Evolutionary conservation across 2,888 invertebrate genomes (phyloP), one percentile per base, ranked within the genome.

Genomic region (Leptogaster cylindrica): DNA sequence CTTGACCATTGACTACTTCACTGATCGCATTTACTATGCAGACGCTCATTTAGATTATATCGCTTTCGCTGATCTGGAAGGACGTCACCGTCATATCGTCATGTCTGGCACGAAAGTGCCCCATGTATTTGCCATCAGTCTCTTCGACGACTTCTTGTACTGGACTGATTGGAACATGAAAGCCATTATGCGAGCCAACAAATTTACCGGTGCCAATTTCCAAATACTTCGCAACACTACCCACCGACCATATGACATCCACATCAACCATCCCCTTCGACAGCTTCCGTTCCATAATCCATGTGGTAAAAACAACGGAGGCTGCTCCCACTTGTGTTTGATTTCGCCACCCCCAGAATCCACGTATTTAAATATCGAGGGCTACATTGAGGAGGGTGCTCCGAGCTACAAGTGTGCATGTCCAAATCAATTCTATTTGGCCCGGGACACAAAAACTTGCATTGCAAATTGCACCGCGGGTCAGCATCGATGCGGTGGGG

Each of bases 101-200:
- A 77, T 96, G 2, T 89, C 90, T 0, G 94, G 94, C 0, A 80
- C 84, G 2, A 83, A 87, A 51, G 96, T 97, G 0, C 97, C 98
- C 0, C 98, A 99, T 78, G 95, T 97, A 0, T 99, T 97, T 75
- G 97, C 97, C 0, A 83, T 99, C 46, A 89, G 92, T 7, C 85
- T 97, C 0, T 97, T 99, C 78, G 98, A 97, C 76, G 96, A 97
- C 75, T 89, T 86, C 74, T 85, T 93, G 16, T 99, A 91, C 82
- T 99, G 97, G 97, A 95, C 97, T 0, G 99, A 99, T 78, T 99
- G 99, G 98, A 98, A 98, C 79, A 82, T 95, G 55, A 96, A 96
- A 78, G 92, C 92, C 0, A 92, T 99, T 64, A 88, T 91, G 72
- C 87, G 90, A 73, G 96, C 97, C 0, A 90, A 96, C 76, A 99